phyloP scores from a whole-genome alignment of 1,140 invertebrate species.

The Diachasmimorpha longicaudata region DNA sequence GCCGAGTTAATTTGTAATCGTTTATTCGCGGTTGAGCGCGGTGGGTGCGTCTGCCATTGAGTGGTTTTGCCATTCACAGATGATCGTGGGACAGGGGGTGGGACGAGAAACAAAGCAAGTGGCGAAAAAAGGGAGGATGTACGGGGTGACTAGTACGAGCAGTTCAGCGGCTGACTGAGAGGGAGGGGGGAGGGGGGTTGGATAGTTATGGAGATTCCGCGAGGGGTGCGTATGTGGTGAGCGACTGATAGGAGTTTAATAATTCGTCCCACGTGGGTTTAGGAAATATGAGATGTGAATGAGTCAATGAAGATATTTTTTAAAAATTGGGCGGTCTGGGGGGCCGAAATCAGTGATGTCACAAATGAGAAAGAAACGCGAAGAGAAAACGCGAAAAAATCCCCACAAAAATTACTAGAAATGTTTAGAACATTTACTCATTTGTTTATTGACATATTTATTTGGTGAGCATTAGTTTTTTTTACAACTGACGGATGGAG shows the following conservation, averaged over 20 bases:
- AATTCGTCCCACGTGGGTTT: constrained; percentile 31
- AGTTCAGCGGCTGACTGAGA: constrained; percentile 16
- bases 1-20: constrained; percentile 58
- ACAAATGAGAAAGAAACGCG: no score
- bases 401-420: no score
- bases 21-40: constrained; percentile 45
- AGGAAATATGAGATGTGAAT: neutral
- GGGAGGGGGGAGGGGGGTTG: constrained; percentile 36
- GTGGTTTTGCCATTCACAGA: constrained; percentile 32
- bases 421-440: no score
- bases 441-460: no score
- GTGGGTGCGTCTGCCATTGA: constrained; percentile 43
- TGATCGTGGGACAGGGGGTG: constrained; percentile 7
- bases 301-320: constrained; percentile 2
- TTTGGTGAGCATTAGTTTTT: no score
- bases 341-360: no score
- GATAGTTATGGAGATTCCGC: constrained; percentile 55
- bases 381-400: no score
- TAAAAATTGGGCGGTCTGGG: no score
- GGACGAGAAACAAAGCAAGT: constrained; percentile 7
- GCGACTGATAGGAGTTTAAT: constrained; percentile 46
- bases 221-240: constrained; percentile 36
- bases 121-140: constrained; percentile 1
- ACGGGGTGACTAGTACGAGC: neutral
- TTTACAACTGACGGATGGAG: no score